A percentile compares a stretch with the other conserved stretches of the same genome.
Evolutionary conservation across 2,113 vertebrate genomes (phyloP).

Genomic region (Mormyrus lacerda): DNA sequence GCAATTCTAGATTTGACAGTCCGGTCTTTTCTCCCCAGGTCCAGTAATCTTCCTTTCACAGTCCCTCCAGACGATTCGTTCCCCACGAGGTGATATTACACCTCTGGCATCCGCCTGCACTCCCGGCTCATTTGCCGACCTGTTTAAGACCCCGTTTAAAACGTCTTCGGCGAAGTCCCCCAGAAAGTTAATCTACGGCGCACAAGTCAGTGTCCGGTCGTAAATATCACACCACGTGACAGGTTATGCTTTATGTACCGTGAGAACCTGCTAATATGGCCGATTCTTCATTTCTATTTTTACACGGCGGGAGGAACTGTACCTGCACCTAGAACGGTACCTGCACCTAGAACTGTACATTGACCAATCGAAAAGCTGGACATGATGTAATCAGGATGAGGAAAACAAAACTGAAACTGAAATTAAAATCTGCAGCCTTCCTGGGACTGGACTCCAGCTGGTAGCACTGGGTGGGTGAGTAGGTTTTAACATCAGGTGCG

Average conservation of each 20-base stretch:
- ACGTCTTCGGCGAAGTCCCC: not conserved
- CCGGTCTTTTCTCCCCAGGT: not conserved
- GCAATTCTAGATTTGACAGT: not conserved
- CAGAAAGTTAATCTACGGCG: not conserved
- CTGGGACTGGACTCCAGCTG: not conserved
- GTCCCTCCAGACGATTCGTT: not conserved
- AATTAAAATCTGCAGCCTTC: not conserved
- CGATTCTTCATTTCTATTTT: not conserved
- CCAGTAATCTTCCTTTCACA: not conserved
- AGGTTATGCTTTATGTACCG: not conserved
- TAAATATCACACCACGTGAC: not conserved
- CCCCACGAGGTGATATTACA: constrained; percentile 8
- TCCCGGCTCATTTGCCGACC: not conserved
- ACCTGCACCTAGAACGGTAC: not conserved
- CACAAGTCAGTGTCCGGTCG: not conserved
- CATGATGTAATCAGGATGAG: not conserved
- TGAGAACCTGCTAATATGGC: not conserved
- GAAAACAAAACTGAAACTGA: not conserved
- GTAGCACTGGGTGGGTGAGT: too few relatives aligned
- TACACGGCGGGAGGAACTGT: not conserved
- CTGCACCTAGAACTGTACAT: not conserved
- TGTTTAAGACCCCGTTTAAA: not conserved
- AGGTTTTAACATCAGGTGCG: not conserved
- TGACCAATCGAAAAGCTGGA: not conserved
- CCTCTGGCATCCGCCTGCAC: not conserved